Percentiles rank a stretch among this genome's conserved stretches.
These are phyloP conservation scores for Grapholita molesta DNA, from an alignment of 1,140 invertebrate genomes.

Conservation along the genomic window DNA sequence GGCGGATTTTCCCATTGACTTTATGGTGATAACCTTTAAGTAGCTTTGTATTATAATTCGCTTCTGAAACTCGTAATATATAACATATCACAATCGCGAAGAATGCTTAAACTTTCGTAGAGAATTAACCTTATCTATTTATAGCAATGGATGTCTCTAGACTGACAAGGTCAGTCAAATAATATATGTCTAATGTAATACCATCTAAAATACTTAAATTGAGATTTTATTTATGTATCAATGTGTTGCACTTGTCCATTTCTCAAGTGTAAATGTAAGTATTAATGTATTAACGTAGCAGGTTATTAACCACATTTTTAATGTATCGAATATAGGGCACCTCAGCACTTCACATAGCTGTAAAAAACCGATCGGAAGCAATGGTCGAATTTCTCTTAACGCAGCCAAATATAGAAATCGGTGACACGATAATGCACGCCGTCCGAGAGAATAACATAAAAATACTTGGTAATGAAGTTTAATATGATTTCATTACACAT, in stretches of 20 bases:
- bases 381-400: conserved; percentile 79
- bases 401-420: conserved; percentile 74
- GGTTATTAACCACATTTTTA: conserved; percentile 9
- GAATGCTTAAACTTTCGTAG: too few relatives aligned
- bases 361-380: conserved; percentile 66
- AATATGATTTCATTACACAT: conserved; percentile 23
- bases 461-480: conserved; percentile 52
- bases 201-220: too few relatives aligned
- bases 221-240: neutral
- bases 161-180: too few relatives aligned
- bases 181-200: too few relatives aligned
- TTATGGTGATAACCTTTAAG: too few relatives aligned
- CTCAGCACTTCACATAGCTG: conserved; percentile 78
- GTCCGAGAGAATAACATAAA: conserved; percentile 73
- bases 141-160: too few relatives aligned
- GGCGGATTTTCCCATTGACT: too few relatives aligned
- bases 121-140: too few relatives aligned
- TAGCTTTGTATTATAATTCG: too few relatives aligned
- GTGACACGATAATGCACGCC: conserved; percentile 79
- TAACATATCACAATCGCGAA: too few relatives aligned
- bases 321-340: conserved; percentile 61
- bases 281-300: neutral
- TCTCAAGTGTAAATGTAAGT: neutral
- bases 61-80: too few relatives aligned
- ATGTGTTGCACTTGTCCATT: neutral